Conservation (phyloP, 2,797 vertebrate genomes). For the Pseudocheirus occidentalis region DNA sequence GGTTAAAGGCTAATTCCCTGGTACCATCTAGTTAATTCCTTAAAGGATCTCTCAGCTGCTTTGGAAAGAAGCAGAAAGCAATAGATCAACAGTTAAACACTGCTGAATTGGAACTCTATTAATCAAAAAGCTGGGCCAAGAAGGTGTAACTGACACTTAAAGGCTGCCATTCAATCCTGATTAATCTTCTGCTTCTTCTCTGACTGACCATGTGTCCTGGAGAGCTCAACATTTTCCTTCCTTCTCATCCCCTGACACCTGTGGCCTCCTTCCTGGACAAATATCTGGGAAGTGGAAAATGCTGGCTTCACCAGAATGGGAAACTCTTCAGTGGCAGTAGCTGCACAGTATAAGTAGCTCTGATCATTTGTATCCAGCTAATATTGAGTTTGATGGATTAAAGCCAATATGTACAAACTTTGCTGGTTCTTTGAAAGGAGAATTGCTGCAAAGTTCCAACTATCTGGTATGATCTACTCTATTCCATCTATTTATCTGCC, state of each 20-base stretch:
- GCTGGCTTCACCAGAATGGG: neutral
- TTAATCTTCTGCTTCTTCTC: neutral
- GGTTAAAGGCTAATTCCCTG: slow-evolving; percentile 55
- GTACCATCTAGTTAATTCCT: slow-evolving; percentile 35
- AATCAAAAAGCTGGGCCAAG: slow-evolving; percentile 21
- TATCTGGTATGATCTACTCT: neutral
- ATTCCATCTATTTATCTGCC: neutral
- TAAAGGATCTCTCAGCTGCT: neutral
- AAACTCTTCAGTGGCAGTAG: neutral
- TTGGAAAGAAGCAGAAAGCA: slow-evolving; percentile 46
- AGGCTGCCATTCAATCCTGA: neutral
- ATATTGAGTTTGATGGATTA: neutral
- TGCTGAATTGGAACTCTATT: neutral
- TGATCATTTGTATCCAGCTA: neutral
- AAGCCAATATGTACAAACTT: neutral
- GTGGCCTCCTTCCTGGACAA: neutral
- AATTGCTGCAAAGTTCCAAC: neutral
- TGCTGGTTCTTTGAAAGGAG: neutral
- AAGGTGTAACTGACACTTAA: neutral
- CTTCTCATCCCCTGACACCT: neutral
- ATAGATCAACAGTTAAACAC: slow-evolving; percentile 26
- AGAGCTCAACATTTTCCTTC: neutral
- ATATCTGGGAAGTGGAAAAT: neutral
- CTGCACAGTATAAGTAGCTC: neutral
- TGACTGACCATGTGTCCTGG: neutral